Base-by-base conservation (phyloP, 2,113 vertebrate species). In the Girardinichthys multiradiatus region DNA sequence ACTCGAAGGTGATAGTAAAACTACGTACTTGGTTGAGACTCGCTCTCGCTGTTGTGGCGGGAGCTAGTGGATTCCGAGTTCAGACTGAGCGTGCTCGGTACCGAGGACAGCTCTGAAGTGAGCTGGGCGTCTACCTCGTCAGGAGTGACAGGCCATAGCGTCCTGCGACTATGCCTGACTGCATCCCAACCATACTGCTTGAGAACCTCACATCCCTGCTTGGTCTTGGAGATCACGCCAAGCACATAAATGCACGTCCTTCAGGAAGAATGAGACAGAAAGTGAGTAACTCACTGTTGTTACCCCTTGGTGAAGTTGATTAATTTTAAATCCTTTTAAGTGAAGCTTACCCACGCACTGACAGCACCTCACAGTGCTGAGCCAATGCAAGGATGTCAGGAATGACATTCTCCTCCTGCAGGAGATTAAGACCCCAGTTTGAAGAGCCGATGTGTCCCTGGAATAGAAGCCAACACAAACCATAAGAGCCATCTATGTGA, bases 391-490 rank as follows among this genome's bases (percentile, higher is more conserved):
- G 91, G 81, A 99, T 97, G 90, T 99, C 97, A 57, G 97, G 97
- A 87, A 99, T 96, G 68, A 99, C 96, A 78, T 99, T 99, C 93
- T 99, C 98, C 85, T 99, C 98, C 77, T 98, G 97, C 79, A 99
- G 96, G 81, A 99, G 95, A 90, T 99, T 99, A 68, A 99, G 94
- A 79, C 98, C 98, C 98, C 98, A 99, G 66, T 98, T 99, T 7
- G 98, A 99, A 35, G 98, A 98, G 76, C 98, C 98, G 54, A 99
- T 97, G 91, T 99, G 98, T 61, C 97, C 98, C 98, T 99, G 77
- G 19, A 26, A 64, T 7, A 30, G 89, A 93, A 37, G 84, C 88
- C 39, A 86, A 71, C 13, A 74, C 11, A 59, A 27, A 58, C 17
- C 11, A 45, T 68, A 31, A 74, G 4, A 42, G 0, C 19, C 6